These are phyloP conservation scores for Blera fallax DNA, from an alignment of 2,888 invertebrate genomes.

Conservation along the genomic window DNA sequence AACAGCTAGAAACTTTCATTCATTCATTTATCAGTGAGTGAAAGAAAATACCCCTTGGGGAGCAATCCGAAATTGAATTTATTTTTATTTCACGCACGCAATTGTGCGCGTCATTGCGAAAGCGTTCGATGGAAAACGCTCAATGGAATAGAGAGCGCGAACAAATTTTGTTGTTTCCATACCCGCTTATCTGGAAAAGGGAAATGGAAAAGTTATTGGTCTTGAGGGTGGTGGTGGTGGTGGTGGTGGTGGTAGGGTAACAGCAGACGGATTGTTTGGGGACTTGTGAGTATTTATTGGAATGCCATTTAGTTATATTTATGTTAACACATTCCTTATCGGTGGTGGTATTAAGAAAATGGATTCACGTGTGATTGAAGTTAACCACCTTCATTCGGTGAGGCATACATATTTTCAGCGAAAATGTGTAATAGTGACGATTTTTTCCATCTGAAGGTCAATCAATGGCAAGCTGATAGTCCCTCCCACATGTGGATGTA, in stretches of 20 bases:
- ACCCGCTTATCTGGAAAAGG: constrained; percentile 9
- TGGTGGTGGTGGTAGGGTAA: not conserved
- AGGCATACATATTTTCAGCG: not conserved
- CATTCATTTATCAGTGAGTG: constrained; percentile 65
- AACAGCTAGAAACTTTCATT: constrained; percentile 27
- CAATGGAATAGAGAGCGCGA: not conserved
- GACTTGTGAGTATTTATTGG: constrained; percentile 57
- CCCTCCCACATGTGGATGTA: too few relatives aligned
- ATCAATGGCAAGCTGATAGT: too few relatives aligned
- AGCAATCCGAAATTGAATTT: constrained; percentile 66
- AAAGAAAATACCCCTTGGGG: constrained; percentile 69
- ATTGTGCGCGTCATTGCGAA: constrained; percentile 66
- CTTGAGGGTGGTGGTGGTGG: not conserved
- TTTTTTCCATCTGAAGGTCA: too few relatives aligned
- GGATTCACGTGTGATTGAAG: constrained; percentile 31
- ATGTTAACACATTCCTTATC: constrained; percentile 61
- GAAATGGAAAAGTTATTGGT: constrained; percentile 40
- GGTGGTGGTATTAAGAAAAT: constrained; percentile 46
- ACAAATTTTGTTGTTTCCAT: constrained; percentile 18
- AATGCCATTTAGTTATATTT: constrained; percentile 59
- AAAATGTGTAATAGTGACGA: too few relatives aligned
- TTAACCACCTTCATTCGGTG: not conserved
- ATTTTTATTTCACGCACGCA: constrained; percentile 71
- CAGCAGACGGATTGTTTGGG: constrained; percentile 43
- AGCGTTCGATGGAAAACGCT: constrained; percentile 51